Percentiles rank a stretch among this genome's conserved stretches.
Conservation (phyloP, 2,113 vertebrate genomes). For the Nerophis lumbriciformis region DNA sequence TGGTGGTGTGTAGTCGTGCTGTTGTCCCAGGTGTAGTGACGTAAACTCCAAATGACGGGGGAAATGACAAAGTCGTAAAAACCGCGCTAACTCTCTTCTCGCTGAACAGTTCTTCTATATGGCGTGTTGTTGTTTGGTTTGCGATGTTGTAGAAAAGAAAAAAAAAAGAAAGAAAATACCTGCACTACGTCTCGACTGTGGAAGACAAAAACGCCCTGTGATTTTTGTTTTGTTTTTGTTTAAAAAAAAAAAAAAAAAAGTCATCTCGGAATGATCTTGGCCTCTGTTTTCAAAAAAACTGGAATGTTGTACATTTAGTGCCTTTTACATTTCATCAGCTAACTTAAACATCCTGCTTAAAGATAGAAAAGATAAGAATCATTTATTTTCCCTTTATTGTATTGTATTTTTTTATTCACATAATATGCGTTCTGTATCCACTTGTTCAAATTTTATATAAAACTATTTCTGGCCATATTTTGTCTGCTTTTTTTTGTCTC, state of each 20-base stretch:
- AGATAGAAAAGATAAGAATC: slow-evolving; percentile 58
- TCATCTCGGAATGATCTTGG: slow-evolving; percentile 43
- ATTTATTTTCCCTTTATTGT: slow-evolving; percentile 68
- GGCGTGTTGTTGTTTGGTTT: slow-evolving; percentile 51
- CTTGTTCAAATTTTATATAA: slow-evolving; percentile 72
- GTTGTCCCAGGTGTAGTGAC: slow-evolving; percentile 54
- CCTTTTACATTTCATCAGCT: slow-evolving; percentile 75
- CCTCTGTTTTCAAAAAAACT: slow-evolving; percentile 63
- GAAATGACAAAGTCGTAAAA: slow-evolving; percentile 12
- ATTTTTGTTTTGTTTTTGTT: slow-evolving; percentile 22
- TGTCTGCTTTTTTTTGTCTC: slow-evolving; percentile 5
- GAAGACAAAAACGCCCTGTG: slow-evolving; percentile 56
- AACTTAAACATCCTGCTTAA: slow-evolving; percentile 63
- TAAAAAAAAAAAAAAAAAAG: slow-evolving; percentile 3
- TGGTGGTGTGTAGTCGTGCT: slow-evolving; percentile 42
- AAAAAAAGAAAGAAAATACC: slow-evolving; percentile 6
- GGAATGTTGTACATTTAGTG: slow-evolving; percentile 75
- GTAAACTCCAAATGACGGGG: slow-evolving; percentile 58
- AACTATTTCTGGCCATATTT: slow-evolving; percentile 57
- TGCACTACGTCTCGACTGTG: slow-evolving; percentile 61
- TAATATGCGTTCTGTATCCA: slow-evolving; percentile 65
- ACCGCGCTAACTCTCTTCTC: not conserved
- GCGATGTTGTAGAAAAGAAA: slow-evolving; percentile 50
- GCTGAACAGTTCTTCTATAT: slow-evolving; percentile 40
- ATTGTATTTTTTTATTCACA: slow-evolving; percentile 72